Evolutionary conservation across 2,113 vertebrate species (phyloP).

Genomic region (Echinops telfairi): DNA sequence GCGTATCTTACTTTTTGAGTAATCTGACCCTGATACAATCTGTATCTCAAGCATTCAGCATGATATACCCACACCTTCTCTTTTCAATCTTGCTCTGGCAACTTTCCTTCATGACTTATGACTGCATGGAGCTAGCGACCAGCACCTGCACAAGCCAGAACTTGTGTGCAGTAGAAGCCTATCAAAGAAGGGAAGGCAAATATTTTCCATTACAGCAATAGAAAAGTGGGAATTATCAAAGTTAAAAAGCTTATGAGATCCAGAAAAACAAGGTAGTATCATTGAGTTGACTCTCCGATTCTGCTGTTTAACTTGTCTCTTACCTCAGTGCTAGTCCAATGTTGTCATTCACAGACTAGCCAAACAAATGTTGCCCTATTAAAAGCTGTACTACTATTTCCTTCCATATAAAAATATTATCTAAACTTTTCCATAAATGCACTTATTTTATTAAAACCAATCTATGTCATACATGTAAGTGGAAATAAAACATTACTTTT

Average conservation of each 20-base stretch:
- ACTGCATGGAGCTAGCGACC: background rate
- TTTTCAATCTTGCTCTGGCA: background rate
- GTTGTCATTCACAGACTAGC: background rate
- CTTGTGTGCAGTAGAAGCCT: background rate
- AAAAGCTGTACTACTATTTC: background rate
- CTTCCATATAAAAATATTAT: background rate
- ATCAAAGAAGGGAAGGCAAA: background rate
- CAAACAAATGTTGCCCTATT: background rate
- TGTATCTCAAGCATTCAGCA: background rate
- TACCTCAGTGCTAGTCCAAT: background rate
- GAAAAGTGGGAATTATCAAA: background rate
- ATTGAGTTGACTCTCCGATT: background rate
- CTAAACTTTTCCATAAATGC: background rate
- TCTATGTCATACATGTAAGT: background rate
- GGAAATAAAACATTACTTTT: constrained; percentile 6
- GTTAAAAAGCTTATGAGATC: too few relatives aligned
- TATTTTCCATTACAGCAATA: background rate
- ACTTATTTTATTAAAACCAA: constrained; percentile 6
- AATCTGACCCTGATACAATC: background rate
- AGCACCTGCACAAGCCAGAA: background rate
- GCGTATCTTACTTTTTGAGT: too few relatives aligned
- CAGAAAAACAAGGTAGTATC: background rate
- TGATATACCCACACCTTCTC: background rate
- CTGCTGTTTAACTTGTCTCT: background rate
- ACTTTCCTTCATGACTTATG: background rate